Conservation (phyloP, 2,797 vertebrate genomes). For the Oryzias dopingdopingensis region DNA sequence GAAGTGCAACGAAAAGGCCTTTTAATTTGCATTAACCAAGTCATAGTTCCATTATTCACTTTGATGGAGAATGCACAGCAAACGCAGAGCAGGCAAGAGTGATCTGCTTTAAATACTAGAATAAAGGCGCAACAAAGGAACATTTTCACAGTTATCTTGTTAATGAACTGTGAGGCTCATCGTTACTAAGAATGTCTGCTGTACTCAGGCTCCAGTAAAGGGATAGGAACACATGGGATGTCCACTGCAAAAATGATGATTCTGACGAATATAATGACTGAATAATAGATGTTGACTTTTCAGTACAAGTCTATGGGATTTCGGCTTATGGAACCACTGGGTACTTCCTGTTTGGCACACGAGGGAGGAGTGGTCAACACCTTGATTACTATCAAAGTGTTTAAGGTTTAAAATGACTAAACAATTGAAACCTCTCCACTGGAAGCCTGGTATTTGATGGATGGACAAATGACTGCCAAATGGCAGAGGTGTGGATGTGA, state of each 20-base stretch:
- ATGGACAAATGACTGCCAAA: constrained; percentile 31
- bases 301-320: too few relatives aligned
- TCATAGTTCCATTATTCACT: constrained; percentile 43
- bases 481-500: constrained; percentile 5
- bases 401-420: too few relatives aligned
- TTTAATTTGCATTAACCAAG: constrained; percentile 51
- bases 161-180: constrained; percentile 3
- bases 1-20: constrained; percentile 45
- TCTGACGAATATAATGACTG: too few relatives aligned
- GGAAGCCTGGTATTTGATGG: constrained; percentile 31
- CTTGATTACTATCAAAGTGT: constrained; percentile 31
- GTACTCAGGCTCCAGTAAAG: constrained; percentile 28
- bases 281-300: too few relatives aligned
- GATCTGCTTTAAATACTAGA: constrained; percentile 18
- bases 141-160: constrained; percentile 29
- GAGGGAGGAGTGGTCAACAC: neutral
- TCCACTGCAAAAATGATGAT: constrained; percentile 19
- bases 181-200: constrained; percentile 23
- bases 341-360: too few relatives aligned
- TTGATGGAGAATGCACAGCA: constrained; percentile 14
- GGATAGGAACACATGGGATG: constrained; percentile 57
- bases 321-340: too few relatives aligned
- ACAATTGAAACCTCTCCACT: constrained; percentile 16
- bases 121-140: constrained; percentile 17
- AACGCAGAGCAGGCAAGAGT: constrained; percentile 33